Evolutionary conservation across 1,140 invertebrate species (phyloP), one percentile per base, ranked within the genome.

Genomic region (Euglossa dilemma): DNA sequence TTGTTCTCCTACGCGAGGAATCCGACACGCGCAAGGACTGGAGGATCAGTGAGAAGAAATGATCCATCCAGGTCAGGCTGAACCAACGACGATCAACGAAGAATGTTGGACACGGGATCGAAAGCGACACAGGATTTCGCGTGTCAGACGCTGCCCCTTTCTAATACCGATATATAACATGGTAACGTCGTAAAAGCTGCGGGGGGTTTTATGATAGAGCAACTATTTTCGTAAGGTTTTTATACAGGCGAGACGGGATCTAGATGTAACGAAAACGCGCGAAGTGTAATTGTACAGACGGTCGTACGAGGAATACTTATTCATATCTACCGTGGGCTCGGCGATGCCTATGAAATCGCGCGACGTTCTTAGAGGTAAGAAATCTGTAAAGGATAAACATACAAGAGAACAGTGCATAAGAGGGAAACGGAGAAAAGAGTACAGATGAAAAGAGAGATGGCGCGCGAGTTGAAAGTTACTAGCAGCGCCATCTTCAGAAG

Each of bases 211-310:
- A 88, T 79, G 89, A 90, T 90, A 90, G 83, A 91, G 84, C 84
- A 86, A 90, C 91, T 92, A 92, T 92, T 92, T 92, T 92, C 91
- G 84, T 92, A 91, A 92, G 84, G 85, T 89, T 92, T 92, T 91
- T 92, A 91, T 91, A 92, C 84, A 84, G 84, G 77, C 63, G 61
- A 72, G 69, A 61, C 59, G 69, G 82, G 76, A 54, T 80, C 36
- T 86, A 84, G 77, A 74, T 79, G 64, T 88, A 86, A 86, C 67
- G 80, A 73, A 80, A 76, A 72, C 69, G 73, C 66, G 71, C 56
- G 77, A 88, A 28, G 72, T 56, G 61, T 66, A 88, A 69, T 75
- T 54, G 64, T 82, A 85, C 47, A 84, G 43, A 25, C 63, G 74
- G 71, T 66, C 77, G 70, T 70, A 45, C 28, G 61, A 20, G 61